phyloP scores from a whole-genome alignment of 35 echinoderm and acorn worm species.

The Patiria miniata region DNA sequence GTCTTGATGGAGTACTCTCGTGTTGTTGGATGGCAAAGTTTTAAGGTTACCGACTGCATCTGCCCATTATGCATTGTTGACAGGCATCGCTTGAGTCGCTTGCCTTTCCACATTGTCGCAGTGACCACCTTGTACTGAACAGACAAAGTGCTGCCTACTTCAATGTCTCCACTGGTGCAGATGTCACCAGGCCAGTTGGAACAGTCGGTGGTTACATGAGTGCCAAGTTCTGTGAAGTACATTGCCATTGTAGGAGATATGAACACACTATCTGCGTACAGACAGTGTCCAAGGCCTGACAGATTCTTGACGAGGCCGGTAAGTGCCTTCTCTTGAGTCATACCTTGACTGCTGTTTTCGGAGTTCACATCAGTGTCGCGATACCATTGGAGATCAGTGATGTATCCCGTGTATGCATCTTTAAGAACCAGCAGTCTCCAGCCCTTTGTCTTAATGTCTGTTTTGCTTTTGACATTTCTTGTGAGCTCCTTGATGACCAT shows the following conservation, averaged over 20 bases:
- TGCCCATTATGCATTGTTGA: slow-evolving; percentile 1
- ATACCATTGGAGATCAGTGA: slow-evolving; percentile 27
- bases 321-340: neutral
- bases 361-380: neutral
- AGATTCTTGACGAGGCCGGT: neutral
- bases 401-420: slow-evolving; percentile 34
- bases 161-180: neutral
- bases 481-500: neutral
- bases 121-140: slow-evolving; percentile 20
- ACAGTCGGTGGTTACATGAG: slow-evolving; percentile 8
- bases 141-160: neutral
- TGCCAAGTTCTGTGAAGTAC: neutral
- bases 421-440: slow-evolving; percentile 29
- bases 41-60: neutral
- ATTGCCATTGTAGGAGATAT: slow-evolving; percentile 26
- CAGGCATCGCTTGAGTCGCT: neutral
- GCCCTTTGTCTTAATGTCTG: neutral
- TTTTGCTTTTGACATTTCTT: neutral
- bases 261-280: slow-evolving; percentile 27
- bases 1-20: neutral
- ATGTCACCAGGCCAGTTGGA: slow-evolving; percentile 15
- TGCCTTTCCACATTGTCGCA: slow-evolving; percentile 26
- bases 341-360: neutral
- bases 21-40: slow-evolving; percentile 1
- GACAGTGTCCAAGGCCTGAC: neutral